Conservation (phyloP, 1,140 invertebrate genomes). For the Drosophila sp. region DNA sequence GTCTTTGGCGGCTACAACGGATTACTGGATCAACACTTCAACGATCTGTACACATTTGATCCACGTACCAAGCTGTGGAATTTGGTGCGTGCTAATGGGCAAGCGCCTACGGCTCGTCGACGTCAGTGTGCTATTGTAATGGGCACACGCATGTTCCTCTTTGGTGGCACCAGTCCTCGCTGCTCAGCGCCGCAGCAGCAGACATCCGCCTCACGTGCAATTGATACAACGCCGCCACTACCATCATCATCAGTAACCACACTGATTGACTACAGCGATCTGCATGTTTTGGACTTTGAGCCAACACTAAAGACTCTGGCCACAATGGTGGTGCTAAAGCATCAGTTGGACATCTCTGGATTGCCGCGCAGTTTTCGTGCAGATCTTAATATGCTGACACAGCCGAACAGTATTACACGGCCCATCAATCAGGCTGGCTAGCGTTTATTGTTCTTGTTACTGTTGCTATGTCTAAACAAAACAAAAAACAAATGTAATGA, state of each 20-base stretch:
- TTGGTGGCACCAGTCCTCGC: slow-evolving; percentile 92
- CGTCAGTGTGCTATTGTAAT: slow-evolving; percentile 92
- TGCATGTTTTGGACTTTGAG: slow-evolving; percentile 90
- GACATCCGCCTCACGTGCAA: neutral
- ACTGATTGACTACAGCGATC: slow-evolving; percentile 91
- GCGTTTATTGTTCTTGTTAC: slow-evolving; percentile 37
- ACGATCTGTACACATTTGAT: slow-evolving; percentile 92
- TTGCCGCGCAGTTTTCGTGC: slow-evolving; percentile 87
- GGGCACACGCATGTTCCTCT: slow-evolving; percentile 90
- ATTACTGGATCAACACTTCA: slow-evolving; percentile 89
- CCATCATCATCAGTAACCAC: slow-evolving; percentile 2
- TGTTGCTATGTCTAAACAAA: slow-evolving; percentile 4
- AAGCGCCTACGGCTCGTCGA: slow-evolving; percentile 89
- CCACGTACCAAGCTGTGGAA: slow-evolving; percentile 88
- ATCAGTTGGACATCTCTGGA: slow-evolving; percentile 87
- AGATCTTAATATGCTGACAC: slow-evolving; percentile 85
- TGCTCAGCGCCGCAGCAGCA: neutral
- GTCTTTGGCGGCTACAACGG: slow-evolving; percentile 96
- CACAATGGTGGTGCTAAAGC: slow-evolving; percentile 87
- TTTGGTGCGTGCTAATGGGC: slow-evolving; percentile 86
- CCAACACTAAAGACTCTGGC: slow-evolving; percentile 89
- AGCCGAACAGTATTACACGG: slow-evolving; percentile 84
- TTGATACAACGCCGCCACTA: slow-evolving; percentile 1
- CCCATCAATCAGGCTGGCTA: slow-evolving; percentile 82
- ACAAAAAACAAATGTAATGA: neutral